A percentile compares a stretch with the other conserved stretches of the same genome.
Evolutionary conservation across 2,888 invertebrate species (phyloP).

Genomic region (Aphodius granarius): DNA sequence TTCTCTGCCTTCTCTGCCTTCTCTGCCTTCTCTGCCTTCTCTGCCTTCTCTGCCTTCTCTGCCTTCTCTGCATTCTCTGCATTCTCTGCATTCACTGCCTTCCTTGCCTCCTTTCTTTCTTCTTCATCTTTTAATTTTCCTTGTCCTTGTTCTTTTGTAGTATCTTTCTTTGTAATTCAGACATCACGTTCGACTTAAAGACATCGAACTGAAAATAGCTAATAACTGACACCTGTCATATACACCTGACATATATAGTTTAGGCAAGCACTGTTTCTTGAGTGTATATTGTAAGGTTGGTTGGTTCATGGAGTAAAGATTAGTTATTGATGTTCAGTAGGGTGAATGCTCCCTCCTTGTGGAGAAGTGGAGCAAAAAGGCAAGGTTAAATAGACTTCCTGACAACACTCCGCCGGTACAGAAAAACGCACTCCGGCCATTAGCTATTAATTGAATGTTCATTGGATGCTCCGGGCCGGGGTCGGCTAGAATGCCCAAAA

Average conservation of each 20-base stretch:
- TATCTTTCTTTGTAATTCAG: no score
- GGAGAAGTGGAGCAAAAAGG: conserved; percentile 13
- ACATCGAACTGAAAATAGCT: no score
- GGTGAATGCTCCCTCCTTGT: conserved; percentile 10
- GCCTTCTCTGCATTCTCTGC: neutral
- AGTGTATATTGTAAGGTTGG: neutral
- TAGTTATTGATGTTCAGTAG: conserved; percentile 18
- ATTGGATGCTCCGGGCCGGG: conserved; percentile 24
- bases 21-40: neutral
- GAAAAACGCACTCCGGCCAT: conserved; percentile 37
- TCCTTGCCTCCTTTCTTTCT: neutral
- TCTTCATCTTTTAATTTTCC: neutral
- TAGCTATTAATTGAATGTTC: conserved; percentile 38
- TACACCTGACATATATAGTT: no score
- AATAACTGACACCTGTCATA: no score
- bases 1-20: neutral
- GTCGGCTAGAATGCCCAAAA: conserved; percentile 22
- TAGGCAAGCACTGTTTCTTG: no score
- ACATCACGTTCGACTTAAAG: no score
- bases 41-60: neutral
- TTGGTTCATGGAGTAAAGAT: neutral
- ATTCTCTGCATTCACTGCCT: neutral
- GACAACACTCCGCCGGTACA: conserved; percentile 33
- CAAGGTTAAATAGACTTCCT: conserved; percentile 31
- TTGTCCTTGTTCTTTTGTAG: neutral